These are phyloP conservation scores for Pithecia hirsuta DNA, from an alignment of 2,797 vertebrate genomes.

Conservation along the genomic window DNA sequence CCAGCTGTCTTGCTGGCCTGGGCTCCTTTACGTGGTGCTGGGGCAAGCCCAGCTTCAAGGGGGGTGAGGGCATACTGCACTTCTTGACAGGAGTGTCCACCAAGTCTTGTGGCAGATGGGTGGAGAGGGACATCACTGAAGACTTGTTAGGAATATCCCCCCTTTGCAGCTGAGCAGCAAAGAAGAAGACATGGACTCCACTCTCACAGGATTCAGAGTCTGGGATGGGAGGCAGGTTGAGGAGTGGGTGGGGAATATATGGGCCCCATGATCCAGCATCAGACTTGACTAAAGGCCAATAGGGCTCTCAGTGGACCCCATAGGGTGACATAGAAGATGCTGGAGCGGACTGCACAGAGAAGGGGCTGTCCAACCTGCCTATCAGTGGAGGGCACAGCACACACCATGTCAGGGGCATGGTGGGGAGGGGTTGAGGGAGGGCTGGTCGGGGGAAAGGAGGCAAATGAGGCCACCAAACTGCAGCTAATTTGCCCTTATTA, in stretches of 20 bases:
- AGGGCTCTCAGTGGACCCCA: not conserved
- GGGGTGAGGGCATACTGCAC: fast-evolving
- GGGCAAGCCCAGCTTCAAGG: not conserved
- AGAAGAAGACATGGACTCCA: not conserved
- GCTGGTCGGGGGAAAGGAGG: not conserved
- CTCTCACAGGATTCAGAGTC: not conserved
- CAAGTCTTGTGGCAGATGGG: not conserved
- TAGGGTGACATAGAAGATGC: fast-evolving
- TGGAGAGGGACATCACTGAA: not conserved
- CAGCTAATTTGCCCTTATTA: not conserved
- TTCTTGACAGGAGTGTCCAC: not conserved
- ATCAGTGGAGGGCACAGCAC: not conserved
- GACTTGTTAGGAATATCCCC: not conserved
- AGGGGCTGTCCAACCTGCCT: too few species aligned
- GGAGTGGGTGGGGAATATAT: not conserved
- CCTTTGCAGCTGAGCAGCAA: not conserved
- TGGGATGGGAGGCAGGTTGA: too few species aligned
- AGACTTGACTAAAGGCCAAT: not conserved
- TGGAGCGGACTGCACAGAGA: fast-evolving
- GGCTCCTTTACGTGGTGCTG: not conserved
- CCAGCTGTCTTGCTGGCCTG: not conserved
- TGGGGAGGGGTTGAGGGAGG: fast-evolving
- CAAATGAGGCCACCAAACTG: not conserved
- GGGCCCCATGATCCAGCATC: not conserved
- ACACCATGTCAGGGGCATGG: fast-evolving